Conservation (phyloP, 2,888 invertebrate species). For the Luffia ferchaultella region DNA sequence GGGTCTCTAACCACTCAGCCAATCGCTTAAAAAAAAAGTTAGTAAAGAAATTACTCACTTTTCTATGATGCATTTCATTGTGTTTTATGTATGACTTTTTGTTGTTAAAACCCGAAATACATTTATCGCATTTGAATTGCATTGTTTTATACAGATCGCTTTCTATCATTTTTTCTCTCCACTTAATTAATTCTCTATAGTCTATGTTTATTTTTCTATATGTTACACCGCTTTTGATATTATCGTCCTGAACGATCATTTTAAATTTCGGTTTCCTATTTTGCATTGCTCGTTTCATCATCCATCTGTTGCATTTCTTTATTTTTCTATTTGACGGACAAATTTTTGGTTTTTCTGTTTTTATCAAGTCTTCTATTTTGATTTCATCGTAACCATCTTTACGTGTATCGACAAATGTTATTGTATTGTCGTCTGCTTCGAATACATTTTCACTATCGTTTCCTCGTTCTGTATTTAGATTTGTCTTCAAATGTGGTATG, state of each 20-base stretch:
- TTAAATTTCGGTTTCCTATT: conserved; percentile 29
- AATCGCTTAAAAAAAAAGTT: no score
- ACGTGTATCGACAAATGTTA: background rate
- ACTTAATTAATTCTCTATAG: background rate
- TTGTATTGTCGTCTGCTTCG: background rate
- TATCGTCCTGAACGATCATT: no score
- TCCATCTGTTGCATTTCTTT: conserved; percentile 25
- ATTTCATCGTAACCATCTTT: background rate
- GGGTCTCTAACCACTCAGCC: no score
- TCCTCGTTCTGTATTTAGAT: no score
- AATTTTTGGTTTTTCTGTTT: background rate
- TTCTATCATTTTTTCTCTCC: background rate
- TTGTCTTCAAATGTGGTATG: no score
- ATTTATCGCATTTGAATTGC: conserved; percentile 3
- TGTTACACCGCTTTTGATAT: no score
- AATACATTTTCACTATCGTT: background rate
- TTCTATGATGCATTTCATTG: background rate
- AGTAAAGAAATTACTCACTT: no score
- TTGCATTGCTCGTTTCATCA: conserved; percentile 17
- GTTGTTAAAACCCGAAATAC: conserved; percentile 1
- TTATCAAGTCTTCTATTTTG: conserved; percentile 1
- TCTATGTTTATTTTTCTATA: conserved; percentile 3
- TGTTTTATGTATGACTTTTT: conserved; percentile 1
- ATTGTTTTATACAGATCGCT: background rate
- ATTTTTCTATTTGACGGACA: conserved; percentile 1